Base-by-base conservation (phyloP, 2,113 vertebrate species). In the Vulpes vulpes region DNA sequence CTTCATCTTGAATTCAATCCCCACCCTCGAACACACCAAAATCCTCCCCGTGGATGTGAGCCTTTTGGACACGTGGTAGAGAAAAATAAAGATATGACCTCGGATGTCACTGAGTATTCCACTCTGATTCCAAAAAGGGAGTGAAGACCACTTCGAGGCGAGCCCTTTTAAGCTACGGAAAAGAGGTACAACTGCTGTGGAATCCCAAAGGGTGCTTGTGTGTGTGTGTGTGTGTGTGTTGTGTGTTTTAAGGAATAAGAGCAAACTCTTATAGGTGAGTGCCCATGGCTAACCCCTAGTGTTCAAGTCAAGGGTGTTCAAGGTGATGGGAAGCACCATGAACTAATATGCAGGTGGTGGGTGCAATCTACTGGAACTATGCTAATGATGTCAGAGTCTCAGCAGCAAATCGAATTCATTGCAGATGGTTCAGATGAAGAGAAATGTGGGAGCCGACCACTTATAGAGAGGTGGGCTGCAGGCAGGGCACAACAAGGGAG, bases 341-440 rank as follows among this genome's bases (percentile, higher is more conserved):
- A 78, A 60, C 62, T 79, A 23, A 78, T 17, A 78, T 17, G 7
- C 2, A 30, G 32, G 49, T 71, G 6, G 65, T 3, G 74, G 5
- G 5, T 19, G 8, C 7, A 3, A 35, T 38, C 53, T 35, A 7
- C 59, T 43, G 25, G 7, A 27, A n/a, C 35, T 78, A 3, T 78
- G 30, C 14, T 57, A 73, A 43, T 43, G 43, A 80, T 23, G 35
- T 80, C 32, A 89, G 57, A 71, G 32, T 57, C 84, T 67, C 30
- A 10, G 49, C 43, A 76, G 71, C 78, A 86, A 96, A 86, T 20
- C 1, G 17, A 80, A 96, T 69, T 85, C 86, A 49, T 27, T 19
- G 30, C 11, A 60, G 53, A 59, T 59, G 43, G 38, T 73, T 79
- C 92, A 82, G 71, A 27, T 27, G 35, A 91, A 92, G 55, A 95